Evolutionary conservation across 2,888 invertebrate genomes (phyloP).

Genomic region (Anarsia innoxiella): DNA sequence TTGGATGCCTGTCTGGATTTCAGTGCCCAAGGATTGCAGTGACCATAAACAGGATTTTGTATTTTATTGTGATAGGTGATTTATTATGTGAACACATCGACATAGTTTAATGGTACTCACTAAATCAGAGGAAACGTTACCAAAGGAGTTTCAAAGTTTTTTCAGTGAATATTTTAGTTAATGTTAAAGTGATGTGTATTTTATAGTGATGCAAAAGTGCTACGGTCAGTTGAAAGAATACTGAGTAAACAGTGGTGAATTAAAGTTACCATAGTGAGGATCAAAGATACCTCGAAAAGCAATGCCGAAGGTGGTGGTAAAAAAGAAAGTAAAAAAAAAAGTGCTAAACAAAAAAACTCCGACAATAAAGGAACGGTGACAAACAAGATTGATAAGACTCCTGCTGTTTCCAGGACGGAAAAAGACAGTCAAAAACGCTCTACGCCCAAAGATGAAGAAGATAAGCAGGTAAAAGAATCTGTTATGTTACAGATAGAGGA

Average conservation of each 20-base stretch:
- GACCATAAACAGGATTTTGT: constrained; percentile 40
- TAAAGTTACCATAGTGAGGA: constrained; percentile 80
- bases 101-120: constrained; percentile 20
- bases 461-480: constrained; percentile 55
- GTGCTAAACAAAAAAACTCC: constrained; percentile 75
- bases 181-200: background rate
- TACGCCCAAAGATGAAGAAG: constrained; percentile 41
- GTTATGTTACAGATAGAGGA: no score
- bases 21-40: constrained; percentile 72
- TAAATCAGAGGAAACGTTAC: constrained; percentile 4
- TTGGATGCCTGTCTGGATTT: constrained; percentile 54
- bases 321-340: constrained; percentile 79
- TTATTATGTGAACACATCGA: background rate
- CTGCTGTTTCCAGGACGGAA: constrained; percentile 46
- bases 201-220: constrained; percentile 13
- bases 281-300: constrained; percentile 77
- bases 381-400: constrained; percentile 48
- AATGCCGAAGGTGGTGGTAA: constrained; percentile 76
- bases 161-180: no score
- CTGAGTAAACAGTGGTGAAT: constrained; percentile 13
- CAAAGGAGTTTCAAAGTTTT: background rate
- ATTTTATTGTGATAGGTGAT: constrained; percentile 11
- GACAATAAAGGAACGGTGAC: constrained; percentile 70
- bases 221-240: constrained; percentile 5
- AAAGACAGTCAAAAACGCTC: constrained; percentile 47